Base-by-base conservation (phyloP, 2,113 vertebrate genomes). In the Suricata suricatta region DNA sequence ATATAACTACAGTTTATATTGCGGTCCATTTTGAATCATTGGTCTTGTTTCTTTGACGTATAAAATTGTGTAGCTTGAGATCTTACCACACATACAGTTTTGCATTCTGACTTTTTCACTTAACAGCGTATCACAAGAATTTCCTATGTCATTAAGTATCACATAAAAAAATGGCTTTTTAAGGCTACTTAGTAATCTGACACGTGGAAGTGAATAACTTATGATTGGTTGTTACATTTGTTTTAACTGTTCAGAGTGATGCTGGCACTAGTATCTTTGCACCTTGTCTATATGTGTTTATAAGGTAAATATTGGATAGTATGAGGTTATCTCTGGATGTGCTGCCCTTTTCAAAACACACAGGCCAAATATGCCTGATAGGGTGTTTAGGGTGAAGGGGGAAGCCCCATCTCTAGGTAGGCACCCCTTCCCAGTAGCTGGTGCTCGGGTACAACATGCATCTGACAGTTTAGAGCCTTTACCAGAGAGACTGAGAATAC, bases 401-500 rank as follows among this genome's bases (percentile, higher is more conserved):
- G 57, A 23, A 69, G 41, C 68, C 33, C 47, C 41, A 21, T n/a
- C 14, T 69, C 1, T 3, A 29, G 25, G 27, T 15, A 7, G 15
- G 9, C 57, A 0, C 4, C 3, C 10, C 63, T 82, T 66, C 66
- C n/a, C 31, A 19, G 2, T 8, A 54, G 64, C 12, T 44, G 72
- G 17, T 35, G 10, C 84, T 35, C 33, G 33, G 33, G 29, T 50
- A n/a, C 47, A 38, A 4, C 19, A 14, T 50, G 27, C 25, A 10
- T 21, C 31, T 52, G 41, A 29, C 12, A 15, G 27, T 41, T 23
- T 38, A 66, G 84, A 90, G 23, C n/a, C 12, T 60, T 76, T 4
- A 0, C 2, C 12, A 0, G 0, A 47, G 50, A 50, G 33, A 68
- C 71, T 33, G 12, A n/a, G 38, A 31, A 25, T 35, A 29, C 71